Base-by-base conservation (phyloP, 2,888 invertebrate species). In the Conus canariensis region DNA sequence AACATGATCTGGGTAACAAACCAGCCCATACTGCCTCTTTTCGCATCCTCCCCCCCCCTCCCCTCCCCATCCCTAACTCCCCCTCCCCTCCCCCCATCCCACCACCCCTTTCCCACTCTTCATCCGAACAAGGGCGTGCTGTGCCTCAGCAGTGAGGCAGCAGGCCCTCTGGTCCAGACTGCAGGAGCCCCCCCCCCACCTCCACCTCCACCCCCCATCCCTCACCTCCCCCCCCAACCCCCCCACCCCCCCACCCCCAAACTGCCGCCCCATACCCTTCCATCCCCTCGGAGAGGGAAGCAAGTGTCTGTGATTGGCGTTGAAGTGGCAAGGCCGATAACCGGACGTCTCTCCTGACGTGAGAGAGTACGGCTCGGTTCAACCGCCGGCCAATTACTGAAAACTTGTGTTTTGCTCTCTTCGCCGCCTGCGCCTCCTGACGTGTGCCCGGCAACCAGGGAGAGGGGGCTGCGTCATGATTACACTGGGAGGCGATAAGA, bases 281-380 rank as follows among this genome's bases (percentile, higher is more conserved):
- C 70, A 22, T 19, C 70, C 70, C 22, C 4, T 70, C 77, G 25
- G 30, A 9, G 10, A 3, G 77, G 77, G 30, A 85, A 30, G 10
- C 30, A 85, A 64, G 88, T 60, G n/a, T n/a, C 30, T 88, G 88
- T 82, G 80, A 82, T 88, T 88, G 82, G 82, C 82, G 80, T 3
- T 82, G 45, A 82, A 88, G 88, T 82, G 88, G 88, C 88, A 25
- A 60, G 88, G 60, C 82, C 22, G 64, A 88, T 80, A 59, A n/a
- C 88, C 80, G 22, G 64, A 45, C 30, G 58, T 58, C 59, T 88
- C 88, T 58, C 82, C 58, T 64, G 88, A 80, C 88, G 30, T 64
- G 64, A 22, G 25, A 25, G 25, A 67, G 14, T 45, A 58, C 22
- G 30, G 25, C 12, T 70, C 59, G 58, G 22, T 19, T 64, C 87